phyloP scores from a whole-genome alignment of 2,113 vertebrate species.

The Anarhynchus alexandrinus region DNA sequence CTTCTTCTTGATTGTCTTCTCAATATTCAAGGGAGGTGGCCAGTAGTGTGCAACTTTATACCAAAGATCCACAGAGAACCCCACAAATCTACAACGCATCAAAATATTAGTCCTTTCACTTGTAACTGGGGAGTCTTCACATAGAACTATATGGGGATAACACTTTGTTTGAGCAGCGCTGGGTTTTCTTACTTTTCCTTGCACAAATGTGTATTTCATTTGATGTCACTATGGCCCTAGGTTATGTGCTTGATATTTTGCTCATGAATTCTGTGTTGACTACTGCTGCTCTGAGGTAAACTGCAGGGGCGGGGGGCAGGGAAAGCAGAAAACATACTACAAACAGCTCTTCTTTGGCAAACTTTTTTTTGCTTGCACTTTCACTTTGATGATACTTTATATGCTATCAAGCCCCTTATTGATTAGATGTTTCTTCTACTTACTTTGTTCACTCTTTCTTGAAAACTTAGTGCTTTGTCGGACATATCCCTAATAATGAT shows the following conservation, averaged over 20 bases:
- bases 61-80: not conserved
- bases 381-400: not conserved
- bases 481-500: not conserved
- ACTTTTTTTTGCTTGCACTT: not conserved
- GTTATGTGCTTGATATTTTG: not conserved
- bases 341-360: not conserved
- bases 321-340: not conserved
- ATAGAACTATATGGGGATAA: not conserved
- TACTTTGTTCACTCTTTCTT: not conserved
- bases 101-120: not conserved
- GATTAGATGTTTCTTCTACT: not conserved
- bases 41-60: not conserved
- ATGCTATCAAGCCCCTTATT: not conserved
- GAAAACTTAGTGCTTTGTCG: not conserved
- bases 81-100: not conserved
- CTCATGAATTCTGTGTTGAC: not conserved
- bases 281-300: not conserved
- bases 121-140: not conserved
- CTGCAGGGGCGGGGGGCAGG: not conserved
- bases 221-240: rapidly evolving
- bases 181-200: not conserved
- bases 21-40: not conserved
- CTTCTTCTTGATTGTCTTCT: not conserved
- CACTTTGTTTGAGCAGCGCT: not conserved
- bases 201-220: not conserved